Base-by-base conservation (phyloP, 2,888 invertebrate genomes). In the Nyleta sp. region DNA sequence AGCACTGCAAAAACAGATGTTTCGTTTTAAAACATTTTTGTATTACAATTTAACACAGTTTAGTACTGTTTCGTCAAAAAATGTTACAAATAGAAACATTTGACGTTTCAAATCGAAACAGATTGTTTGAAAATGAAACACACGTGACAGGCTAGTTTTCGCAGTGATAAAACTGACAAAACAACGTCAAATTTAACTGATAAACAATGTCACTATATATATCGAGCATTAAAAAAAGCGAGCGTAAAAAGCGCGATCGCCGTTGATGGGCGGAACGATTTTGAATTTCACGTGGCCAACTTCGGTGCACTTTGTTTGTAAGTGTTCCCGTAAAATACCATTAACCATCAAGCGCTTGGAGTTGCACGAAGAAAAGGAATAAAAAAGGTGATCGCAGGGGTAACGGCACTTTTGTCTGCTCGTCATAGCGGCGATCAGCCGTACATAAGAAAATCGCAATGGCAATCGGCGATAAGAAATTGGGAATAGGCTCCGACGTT, bases 381-480 rank as follows among this genome's bases (percentile, higher is more conserved):
- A 68, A 76, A 76, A 50, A 70, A 70, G 13, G 62, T 24, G 59
- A 68, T 70, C 35, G 57, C 33, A 13, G 46, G 42, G 48, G 62
- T 76, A 52, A 57, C 50, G 53, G 64, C 71, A 55, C 40, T 70
- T 76, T 46, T 20, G 42, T 28, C 31, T 31, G 62, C 62, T 60
- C 75, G 67, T 55, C 68, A 68, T 70, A 70, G 75, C n/a, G 68
- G 40, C 62, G 65, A 76, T 64, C 68, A 60, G 17, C 48, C 33
- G 65, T 55, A 55, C 77, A 48, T 68, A 77, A 73, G 73, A 78
- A 78, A 78, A 78, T 78, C 57, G 57, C 73, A 70, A 68, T 44
- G 57, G 55, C 70, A 73, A 73, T 64, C 38, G 55, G 46, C 31
- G 77, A 67, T 48, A 68, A 67, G 64, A 68, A 62, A 73, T 73